These are phyloP conservation scores for Mycteria americana DNA, from an alignment of 2,797 vertebrate species.

Conservation along the genomic window DNA sequence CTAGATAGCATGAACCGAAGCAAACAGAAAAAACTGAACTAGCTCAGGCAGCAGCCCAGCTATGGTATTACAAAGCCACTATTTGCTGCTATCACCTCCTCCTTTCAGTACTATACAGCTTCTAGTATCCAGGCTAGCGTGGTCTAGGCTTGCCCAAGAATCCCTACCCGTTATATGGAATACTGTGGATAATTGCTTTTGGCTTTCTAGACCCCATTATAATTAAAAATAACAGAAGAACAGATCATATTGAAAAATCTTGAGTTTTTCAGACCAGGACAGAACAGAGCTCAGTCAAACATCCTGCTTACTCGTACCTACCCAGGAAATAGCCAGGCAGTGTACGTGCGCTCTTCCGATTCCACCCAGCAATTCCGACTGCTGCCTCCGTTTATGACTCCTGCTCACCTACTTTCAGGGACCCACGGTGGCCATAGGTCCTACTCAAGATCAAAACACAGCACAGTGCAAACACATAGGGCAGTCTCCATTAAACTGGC, in stretches of 20 bases:
- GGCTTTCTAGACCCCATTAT: neutral
- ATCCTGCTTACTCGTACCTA: neutral
- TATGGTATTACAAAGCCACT: neutral
- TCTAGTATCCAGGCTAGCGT: accelerated
- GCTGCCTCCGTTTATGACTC: neutral
- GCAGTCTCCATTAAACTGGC: neutral
- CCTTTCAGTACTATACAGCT: neutral
- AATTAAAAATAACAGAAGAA: neutral
- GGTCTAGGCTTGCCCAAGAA: neutral
- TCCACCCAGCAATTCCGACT: neutral
- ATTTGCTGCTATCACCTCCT: neutral
- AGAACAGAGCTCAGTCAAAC: neutral
- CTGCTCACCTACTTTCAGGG: neutral
- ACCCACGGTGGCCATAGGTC: neutral
- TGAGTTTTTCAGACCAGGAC: neutral
- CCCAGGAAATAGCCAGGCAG: neutral
- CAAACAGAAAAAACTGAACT: neutral
- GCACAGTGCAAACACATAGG: neutral
- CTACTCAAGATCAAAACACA: neutral
- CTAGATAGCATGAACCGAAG: neutral
- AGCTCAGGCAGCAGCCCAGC: neutral
- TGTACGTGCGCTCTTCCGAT: accelerated
- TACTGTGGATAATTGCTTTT: neutral
- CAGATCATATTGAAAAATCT: neutral
- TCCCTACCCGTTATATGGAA: neutral